Base-by-base conservation (phyloP, 1,140 invertebrate species). In the Eriosoma lanigerum region DNA sequence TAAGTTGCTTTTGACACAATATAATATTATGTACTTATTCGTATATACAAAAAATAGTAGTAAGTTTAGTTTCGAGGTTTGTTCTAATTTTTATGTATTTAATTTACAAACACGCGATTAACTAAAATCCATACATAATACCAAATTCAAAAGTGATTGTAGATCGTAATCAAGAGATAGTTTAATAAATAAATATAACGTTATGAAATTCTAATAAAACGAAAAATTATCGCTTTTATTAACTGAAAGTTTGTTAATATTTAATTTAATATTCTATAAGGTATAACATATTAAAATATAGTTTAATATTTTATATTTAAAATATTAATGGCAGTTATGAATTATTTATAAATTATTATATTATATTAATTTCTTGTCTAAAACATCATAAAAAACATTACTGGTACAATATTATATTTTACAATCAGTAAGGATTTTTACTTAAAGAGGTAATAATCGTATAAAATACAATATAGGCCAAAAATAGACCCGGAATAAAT, bases 181-280 rank as follows among this genome's bases (percentile, higher is more conserved):
- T 72, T 72, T 52, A 52, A 29, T 29, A 52, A 29, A 72, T 19
- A 70, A 21, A 68, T 46, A 68, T 24, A 19, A 24, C n/a, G n/a
- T 24, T 68, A 68, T 38, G 38, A 38, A 15, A 21, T 50, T 21
- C 46, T 13, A 50, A 70, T 70, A 70, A 70, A 26, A 26, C 26
- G 10, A 70, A 50, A 70, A 70, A 5, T 38, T 19, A 6, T 24
- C 3, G 21, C 24, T 48, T 68, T 68, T 21, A 68, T 10, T 38
- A 48, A 68, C 64, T 46, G 38, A 68, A 68, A 38, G 62, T 64
- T 21, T 19, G 62, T 64, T 64, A 21, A 64, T 64, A n/a, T 64
- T 38, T 38, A 38, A n/a, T 38, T n/a, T n/a, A 64, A 64, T 44
- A 12, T 64, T 64, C n/a, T n/a, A n/a, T n/a, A n/a, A n/a, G n/a